Evolutionary conservation across 2,113 vertebrate species (phyloP), one percentile per base, ranked within the genome.

Genomic region (Amphiprion percula): DNA sequence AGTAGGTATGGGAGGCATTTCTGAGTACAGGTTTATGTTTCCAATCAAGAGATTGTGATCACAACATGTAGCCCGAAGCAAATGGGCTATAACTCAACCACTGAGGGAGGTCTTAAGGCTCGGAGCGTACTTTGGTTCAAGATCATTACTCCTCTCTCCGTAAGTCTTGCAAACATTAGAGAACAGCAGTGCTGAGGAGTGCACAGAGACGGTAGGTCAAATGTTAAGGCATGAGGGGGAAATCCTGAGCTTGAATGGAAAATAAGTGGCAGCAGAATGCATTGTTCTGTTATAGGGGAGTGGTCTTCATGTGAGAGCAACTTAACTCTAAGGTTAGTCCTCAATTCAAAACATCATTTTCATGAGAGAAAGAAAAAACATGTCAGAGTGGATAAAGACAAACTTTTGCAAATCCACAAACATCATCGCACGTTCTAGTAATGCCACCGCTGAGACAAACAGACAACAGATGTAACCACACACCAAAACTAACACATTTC

Each of bases 21-120:
- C 52, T 79, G 64, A 81, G 74, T 4, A 14, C 49, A 66, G 68
- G 72, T 88, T 87, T 84, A 80, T 80, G 76, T 85, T 88, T 87
- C 69, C 81, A 91, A 90, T 88, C 83, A 88, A 56, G 67, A 91
- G 91, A 89, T 88, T 73, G 64, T 3, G 60, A 87, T 93, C 89
- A 74, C 58, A 80, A 90, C 87, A 74, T 73, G 85, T 49, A 83
- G 63, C 69, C 77, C 33, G 63, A 23, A 80, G 82, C 82, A 88
- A 94, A 88, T 90, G 86, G 80, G 82, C 77, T 84, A 53, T 75
- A 84, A 76, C 85, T 65, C 75, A 76, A 74, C 80, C 86, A 71
- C 80, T 0, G 80, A 83, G 67, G 75, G 83, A 90, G 86, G 86
- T 87, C 90, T 80, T 66, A 62, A 33, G 75, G 50, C 37, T 80